Evolutionary conservation across 2,888 invertebrate species (phyloP).

Genomic region (Lepidochrysops patricia): DNA sequence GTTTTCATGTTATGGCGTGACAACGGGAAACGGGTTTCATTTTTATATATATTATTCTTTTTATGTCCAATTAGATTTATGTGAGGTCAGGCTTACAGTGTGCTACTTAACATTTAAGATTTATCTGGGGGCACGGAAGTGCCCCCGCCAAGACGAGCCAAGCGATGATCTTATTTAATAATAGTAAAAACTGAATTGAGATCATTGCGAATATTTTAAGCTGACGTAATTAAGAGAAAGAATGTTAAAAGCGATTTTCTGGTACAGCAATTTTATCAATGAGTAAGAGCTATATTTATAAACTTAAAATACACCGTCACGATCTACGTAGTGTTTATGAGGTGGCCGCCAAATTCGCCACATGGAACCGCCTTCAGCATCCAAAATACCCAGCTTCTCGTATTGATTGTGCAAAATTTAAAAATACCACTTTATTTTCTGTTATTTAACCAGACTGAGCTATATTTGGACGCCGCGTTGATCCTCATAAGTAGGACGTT

Average conservation of each 20-base stretch:
- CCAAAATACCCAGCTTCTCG: neutral
- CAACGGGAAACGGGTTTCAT: too few relatives aligned
- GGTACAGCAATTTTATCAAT: neutral
- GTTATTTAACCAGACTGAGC: neutral
- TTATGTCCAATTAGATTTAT: too few relatives aligned
- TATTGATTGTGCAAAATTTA: slow-evolving; percentile 3
- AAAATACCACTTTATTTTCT: slow-evolving; percentile 1
- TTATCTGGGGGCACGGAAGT: too few relatives aligned
- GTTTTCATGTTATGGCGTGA: too few relatives aligned
- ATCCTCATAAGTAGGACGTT: neutral
- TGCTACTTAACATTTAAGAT: too few relatives aligned
- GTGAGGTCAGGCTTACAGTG: too few relatives aligned
- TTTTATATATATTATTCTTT: too few relatives aligned
- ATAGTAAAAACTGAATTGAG: too few relatives aligned
- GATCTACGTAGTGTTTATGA: neutral
- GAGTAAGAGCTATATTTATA: slow-evolving; percentile 1
- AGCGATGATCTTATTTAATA: too few relatives aligned
- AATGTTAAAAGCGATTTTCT: neutral
- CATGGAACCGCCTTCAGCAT: slow-evolving; percentile 2
- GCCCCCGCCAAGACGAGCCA: too few relatives aligned
- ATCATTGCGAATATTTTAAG: neutral
- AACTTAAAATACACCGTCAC: neutral
- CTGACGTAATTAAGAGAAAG: neutral
- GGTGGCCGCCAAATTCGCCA: slow-evolving; percentile 4
- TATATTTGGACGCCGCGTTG: neutral